Evolutionary conservation across 2,113 vertebrate species (phyloP).

Genomic region (Brachionichthys hirsutus): DNA sequence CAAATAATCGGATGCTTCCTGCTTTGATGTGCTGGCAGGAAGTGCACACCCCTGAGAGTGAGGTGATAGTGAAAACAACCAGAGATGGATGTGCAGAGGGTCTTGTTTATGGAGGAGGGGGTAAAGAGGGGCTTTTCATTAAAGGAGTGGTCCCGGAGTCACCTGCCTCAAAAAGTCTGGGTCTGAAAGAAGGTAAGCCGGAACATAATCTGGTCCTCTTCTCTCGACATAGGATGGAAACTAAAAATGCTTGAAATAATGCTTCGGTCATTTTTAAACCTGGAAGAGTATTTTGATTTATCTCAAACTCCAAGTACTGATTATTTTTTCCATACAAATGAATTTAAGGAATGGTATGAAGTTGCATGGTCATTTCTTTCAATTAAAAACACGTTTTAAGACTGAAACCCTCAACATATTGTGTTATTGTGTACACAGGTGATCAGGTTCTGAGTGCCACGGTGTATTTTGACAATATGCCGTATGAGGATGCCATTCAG

Average conservation of each 20-base stretch:
- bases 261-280: no score
- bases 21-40: slow-evolving; percentile 62
- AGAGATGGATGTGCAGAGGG: slow-evolving; percentile 86
- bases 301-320: no score
- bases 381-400: background rate
- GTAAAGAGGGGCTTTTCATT: slow-evolving; percentile 88
- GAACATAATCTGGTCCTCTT: background rate
- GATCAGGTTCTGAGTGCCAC: slow-evolving; percentile 95
- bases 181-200: slow-evolving; percentile 86
- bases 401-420: slow-evolving; percentile 1
- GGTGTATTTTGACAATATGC: slow-evolving; percentile 91
- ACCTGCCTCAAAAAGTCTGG: slow-evolving; percentile 86
- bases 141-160: slow-evolving; percentile 89
- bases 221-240: background rate
- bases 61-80: slow-evolving; percentile 84
- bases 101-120: slow-evolving; percentile 88
- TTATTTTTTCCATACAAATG: no score
- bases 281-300: no score
- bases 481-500: slow-evolving; percentile 93
- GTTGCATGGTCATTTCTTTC: background rate
- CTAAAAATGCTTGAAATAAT: background rate
- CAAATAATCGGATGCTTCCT: background rate
- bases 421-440: slow-evolving; percentile 72
- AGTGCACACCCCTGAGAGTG: slow-evolving; percentile 68
- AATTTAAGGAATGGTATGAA: no score